Conservation (phyloP, 2,888 invertebrate species). For the Drosophila longiperda region DNA sequence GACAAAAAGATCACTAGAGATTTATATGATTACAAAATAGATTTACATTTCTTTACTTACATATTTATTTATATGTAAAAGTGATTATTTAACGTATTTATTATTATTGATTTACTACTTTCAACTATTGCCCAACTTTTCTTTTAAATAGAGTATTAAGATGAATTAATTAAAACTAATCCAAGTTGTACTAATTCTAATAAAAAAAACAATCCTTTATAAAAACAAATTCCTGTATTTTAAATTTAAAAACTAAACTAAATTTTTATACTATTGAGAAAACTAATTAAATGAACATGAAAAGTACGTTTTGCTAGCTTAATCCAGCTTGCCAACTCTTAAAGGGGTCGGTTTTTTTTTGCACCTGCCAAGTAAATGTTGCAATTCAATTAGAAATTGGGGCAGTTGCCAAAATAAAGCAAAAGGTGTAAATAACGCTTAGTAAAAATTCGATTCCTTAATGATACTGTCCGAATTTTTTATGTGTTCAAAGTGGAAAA, state of each 20-base stretch:
- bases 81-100: neutral
- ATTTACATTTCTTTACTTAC: neutral
- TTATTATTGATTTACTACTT: neutral
- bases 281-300: neutral
- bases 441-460: neutral
- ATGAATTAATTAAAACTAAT: neutral
- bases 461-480: constrained; percentile 17
- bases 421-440: neutral
- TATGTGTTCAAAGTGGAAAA: constrained; percentile 15
- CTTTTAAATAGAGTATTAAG: neutral
- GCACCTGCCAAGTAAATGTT: neutral
- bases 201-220: neutral
- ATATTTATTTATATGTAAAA: neutral
- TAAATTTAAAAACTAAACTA: neutral
- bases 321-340: neutral
- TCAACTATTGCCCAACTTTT: neutral
- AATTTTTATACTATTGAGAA: neutral
- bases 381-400: neutral
- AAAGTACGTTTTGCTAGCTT: neutral
- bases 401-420: neutral
- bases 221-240: neutral
- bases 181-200: neutral
- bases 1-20: neutral
- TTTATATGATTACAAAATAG: neutral
- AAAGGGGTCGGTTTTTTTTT: neutral